Percentiles rank a stretch among this genome's conserved stretches.
phyloP scores from a whole-genome alignment of 92 coral and sea anemone species.

The Epizoanthus rinbou region DNA sequence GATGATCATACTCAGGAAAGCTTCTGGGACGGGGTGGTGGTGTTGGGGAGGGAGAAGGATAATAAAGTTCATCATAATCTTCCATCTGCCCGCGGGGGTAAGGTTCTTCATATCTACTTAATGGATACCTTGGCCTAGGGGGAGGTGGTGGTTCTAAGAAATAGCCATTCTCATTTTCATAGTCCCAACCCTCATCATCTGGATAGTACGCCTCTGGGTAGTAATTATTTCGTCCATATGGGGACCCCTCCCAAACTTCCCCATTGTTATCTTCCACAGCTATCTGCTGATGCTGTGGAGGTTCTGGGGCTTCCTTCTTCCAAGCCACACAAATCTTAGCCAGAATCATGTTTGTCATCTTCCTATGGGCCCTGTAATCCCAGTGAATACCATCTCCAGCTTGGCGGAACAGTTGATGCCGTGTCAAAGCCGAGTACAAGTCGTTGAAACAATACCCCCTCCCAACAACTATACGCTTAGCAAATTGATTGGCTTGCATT shows the following conservation, averaged over 20 bases:
- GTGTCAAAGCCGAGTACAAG: constrained; percentile 49
- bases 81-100: constrained; percentile 32
- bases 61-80: constrained; percentile 19
- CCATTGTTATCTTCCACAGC: neutral
- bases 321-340: constrained; percentile 63
- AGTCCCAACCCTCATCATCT: constrained; percentile 33
- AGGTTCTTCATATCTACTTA: constrained; percentile 31
- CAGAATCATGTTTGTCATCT: constrained; percentile 78
- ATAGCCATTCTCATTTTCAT: constrained; percentile 27
- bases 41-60: constrained; percentile 21
- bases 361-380: constrained; percentile 84
- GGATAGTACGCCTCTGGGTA: constrained; percentile 37
- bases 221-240: constrained; percentile 34
- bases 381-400: constrained; percentile 94
- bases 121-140: constrained; percentile 9
- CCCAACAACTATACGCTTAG: constrained; percentile 41
- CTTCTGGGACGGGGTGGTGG: constrained; percentile 23
- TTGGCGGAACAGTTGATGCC: constrained; percentile 56
- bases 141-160: constrained; percentile 24
- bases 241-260: constrained; percentile 30
- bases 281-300: constrained; percentile 44
- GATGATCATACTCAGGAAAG: constrained; percentile 6
- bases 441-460: constrained; percentile 62
- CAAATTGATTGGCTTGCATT: constrained; percentile 68
- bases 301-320: constrained; percentile 54